Evolutionary conservation across 2,888 invertebrate genomes (phyloP).

Genomic region (Brenthis daphne): DNA sequence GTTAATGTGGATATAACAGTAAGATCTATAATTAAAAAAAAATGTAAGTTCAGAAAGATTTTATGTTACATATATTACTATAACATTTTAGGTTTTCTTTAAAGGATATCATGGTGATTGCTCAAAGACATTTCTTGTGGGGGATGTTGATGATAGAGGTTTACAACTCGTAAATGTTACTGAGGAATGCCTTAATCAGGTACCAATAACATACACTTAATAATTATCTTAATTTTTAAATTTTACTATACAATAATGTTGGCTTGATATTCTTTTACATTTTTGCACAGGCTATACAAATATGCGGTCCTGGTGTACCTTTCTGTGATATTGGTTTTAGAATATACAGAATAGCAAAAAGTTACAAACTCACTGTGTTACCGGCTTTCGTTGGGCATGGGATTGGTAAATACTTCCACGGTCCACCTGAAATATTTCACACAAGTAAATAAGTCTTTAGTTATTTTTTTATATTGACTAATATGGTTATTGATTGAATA

Average conservation of each 20-base stretch:
- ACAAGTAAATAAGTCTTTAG: conserved; percentile 81
- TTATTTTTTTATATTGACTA: background rate
- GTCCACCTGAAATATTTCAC: conserved; percentile 94
- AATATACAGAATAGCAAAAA: conserved; percentile 85
- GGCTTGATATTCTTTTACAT: conserved; percentile 3
- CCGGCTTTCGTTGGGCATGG: conserved; percentile 95
- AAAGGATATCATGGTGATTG: conserved; percentile 96
- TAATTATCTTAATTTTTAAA: background rate
- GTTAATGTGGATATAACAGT: conserved; percentile 96
- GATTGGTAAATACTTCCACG: conserved; percentile 95
- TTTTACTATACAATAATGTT: background rate
- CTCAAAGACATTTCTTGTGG: conserved; percentile 92
- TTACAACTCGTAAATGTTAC: conserved; percentile 86
- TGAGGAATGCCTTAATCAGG: conserved; percentile 86
- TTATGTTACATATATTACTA: background rate
- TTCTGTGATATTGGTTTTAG: conserved; percentile 84
- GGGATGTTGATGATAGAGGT: conserved; percentile 89
- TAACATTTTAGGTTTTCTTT: conserved; percentile 84
- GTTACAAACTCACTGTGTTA: conserved; percentile 85
- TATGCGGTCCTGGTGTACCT: conserved; percentile 83
- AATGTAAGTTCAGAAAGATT: background rate
- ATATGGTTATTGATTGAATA: background rate
- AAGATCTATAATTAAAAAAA: conserved; percentile 49
- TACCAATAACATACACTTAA: conserved; percentile 47
- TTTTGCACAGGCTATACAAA: conserved; percentile 72